Evolutionary conservation across 2,113 vertebrate species (phyloP), one percentile per base, ranked within the genome.

Genomic region (Tricholaema leucomelas): DNA sequence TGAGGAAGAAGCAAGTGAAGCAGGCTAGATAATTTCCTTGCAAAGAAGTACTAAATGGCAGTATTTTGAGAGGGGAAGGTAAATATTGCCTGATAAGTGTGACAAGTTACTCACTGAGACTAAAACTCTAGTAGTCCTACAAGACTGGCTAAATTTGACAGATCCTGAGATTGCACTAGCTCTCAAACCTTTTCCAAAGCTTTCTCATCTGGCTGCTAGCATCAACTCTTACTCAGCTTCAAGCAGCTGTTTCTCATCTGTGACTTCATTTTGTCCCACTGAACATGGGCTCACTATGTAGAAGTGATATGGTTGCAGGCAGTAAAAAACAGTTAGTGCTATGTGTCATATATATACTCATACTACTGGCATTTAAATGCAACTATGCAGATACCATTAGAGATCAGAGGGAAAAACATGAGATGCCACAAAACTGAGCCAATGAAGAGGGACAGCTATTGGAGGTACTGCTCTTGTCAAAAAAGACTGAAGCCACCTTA

Each of bases 171-270:
- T 48, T 81, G 40, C 5, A 6, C 23, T 55, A 66, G 46, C 85
- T 50, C 63, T 87, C 59, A 69, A 93, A 66, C 17, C 52, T 8
- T 87, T 91, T 56, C 46, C 76, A 82, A 85, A 81, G 54, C 28
- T 35, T 27, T 87, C 36, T 94, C 46, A 18, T 59, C 36, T 76
- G 78, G 31, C 48, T 85, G 67, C 33, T 55, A 77, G 36, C 8
- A 4, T 78, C 63, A 70, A 52, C 30, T 87, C 67, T 84, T 83
- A 12, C 72, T 94, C 76, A 90, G 55, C 50, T 88, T 73, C 74
- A 92, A 70, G 71, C 88, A 92, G 77, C 81, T 95, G 81, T 12
- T 94, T 75, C 86, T 70, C 55, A 91, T 88, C 71, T 28, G 8
- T 35, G 6, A 73, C 79, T 90, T 90, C 55, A 79, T 15, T 65